Base-by-base conservation (phyloP, 2,888 invertebrate genomes). In the Alsophila aescularia region DNA sequence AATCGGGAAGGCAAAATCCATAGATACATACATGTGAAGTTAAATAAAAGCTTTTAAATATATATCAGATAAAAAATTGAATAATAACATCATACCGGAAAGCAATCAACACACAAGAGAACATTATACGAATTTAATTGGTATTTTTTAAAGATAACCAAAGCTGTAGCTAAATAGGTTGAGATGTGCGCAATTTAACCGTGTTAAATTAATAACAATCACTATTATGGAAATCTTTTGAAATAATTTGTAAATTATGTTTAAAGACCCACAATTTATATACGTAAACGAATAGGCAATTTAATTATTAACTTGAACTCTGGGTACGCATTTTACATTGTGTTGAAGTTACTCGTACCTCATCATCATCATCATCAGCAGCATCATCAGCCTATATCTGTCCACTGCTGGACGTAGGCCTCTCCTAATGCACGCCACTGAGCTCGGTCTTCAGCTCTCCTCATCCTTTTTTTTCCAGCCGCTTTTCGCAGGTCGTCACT, bases 141-240 rank as follows among this genome's bases (percentile, higher is more conserved):
- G 36, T 41, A 29, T 39, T 35, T 34, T 35, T 29, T 27, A 48
- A 27, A 44, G 15, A 14, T 35, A 56, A 42, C 31, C 12, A 45
- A 31, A 21, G 15, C 15, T 47, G 2, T 45, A 41, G 42, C 31
- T n/a, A 48, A 44, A 57, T 48, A 49, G 47, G 32, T 43, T 43
- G 36, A 48, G 36, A 39, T 47, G n/a, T 35, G 50, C 12, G 45
- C 50, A 29, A 58, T 53, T 58, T 34, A 58, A 50, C 42, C 45
- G 47, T 47, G 47, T 42, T 43, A 47, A 58, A 53, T 58, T 47
- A 58, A 43, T 53, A 53, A 53, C 35, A 36, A 51, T 56, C 24
- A 15, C 35, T 41, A 50, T 55, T 45, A 35, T 18, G 9, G 9
- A 31, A n/a, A 49, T 39, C 14, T 4, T 18, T 29, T 13, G 21